Percentiles rank a stretch among this genome's conserved stretches.
Conservation (phyloP, 2,113 vertebrate species). For the Riparia riparia region DNA sequence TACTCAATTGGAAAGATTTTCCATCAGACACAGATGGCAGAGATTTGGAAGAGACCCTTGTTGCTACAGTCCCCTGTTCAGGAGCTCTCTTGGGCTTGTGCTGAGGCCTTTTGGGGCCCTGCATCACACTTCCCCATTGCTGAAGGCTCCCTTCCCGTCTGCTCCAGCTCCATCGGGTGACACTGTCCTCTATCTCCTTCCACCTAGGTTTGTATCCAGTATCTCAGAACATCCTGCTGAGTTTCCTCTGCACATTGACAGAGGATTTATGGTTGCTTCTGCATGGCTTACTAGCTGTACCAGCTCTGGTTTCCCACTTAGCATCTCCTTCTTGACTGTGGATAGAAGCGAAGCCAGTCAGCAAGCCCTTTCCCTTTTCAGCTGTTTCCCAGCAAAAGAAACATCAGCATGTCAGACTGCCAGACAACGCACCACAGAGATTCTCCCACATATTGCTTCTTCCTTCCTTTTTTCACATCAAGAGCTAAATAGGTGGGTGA, state of each 20-base stretch:
- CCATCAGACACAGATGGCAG: background rate
- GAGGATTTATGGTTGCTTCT: background rate
- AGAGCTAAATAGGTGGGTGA: background rate
- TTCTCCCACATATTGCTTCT: conserved; percentile 2
- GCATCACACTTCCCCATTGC: fast-evolving
- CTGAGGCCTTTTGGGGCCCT: background rate
- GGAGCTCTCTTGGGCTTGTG: background rate
- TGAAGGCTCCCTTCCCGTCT: background rate
- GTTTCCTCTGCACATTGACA: background rate
- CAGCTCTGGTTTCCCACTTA: background rate
- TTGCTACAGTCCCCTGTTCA: background rate
- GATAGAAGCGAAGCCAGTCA: background rate
- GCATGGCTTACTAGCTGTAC: background rate
- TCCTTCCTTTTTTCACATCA: conserved; percentile 8
- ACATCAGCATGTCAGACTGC: background rate
- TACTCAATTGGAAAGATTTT: background rate
- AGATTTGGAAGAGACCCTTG: background rate
- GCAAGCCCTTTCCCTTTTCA: background rate
- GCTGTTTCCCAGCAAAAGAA: background rate
- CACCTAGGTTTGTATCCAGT: background rate
- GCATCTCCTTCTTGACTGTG: fast-evolving
- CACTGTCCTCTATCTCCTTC: background rate
- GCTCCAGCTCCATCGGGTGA: background rate
- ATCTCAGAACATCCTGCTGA: background rate
- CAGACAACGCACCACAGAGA: background rate